Evolutionary conservation across 1,140 invertebrate species (phyloP).

Genomic region (Diachasma alloeum): DNA sequence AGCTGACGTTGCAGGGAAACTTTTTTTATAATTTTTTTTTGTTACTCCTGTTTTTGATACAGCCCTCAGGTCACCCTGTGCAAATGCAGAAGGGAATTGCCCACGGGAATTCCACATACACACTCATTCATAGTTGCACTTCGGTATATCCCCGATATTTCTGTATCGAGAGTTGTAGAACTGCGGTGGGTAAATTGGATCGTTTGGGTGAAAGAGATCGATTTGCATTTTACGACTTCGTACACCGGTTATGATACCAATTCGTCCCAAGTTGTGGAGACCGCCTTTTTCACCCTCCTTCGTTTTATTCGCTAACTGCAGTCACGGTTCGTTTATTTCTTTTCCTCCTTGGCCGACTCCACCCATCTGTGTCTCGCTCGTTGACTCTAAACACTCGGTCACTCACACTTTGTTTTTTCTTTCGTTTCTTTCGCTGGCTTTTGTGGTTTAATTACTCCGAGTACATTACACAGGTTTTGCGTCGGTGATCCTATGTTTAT

Average conservation of each 20-base stretch:
- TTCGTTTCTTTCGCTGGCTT: background rate
- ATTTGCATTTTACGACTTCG: slow-evolving; percentile 22
- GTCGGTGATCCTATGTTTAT: too few species aligned
- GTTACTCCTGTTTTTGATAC: background rate
- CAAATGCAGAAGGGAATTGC: background rate
- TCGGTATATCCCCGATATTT: background rate
- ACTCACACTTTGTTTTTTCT: background rate
- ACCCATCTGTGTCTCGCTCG: slow-evolving; percentile 2
- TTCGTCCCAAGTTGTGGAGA: background rate
- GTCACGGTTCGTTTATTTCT: slow-evolving; percentile 14
- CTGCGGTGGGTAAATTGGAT: slow-evolving; percentile 23
- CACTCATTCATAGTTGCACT: background rate
- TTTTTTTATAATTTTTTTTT: background rate
- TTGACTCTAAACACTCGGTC: slow-evolving; percentile 2
- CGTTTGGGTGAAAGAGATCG: slow-evolving; percentile 18
- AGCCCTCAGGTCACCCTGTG: background rate
- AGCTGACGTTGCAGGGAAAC: background rate
- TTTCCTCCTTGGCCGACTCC: background rate
- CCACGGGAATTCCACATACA: background rate
- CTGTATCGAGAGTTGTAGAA: background rate
- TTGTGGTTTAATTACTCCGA: slow-evolving; percentile 7
- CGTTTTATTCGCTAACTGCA: slow-evolving; percentile 11
- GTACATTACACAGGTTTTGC: slow-evolving; percentile 13
- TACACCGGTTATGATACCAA: slow-evolving; percentile 17
- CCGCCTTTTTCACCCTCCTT: background rate